Percentiles rank a stretch among this genome's conserved stretches.
Evolutionary conservation across 1,140 invertebrate genomes (phyloP).

Genomic region (Hormaphis cornu): DNA sequence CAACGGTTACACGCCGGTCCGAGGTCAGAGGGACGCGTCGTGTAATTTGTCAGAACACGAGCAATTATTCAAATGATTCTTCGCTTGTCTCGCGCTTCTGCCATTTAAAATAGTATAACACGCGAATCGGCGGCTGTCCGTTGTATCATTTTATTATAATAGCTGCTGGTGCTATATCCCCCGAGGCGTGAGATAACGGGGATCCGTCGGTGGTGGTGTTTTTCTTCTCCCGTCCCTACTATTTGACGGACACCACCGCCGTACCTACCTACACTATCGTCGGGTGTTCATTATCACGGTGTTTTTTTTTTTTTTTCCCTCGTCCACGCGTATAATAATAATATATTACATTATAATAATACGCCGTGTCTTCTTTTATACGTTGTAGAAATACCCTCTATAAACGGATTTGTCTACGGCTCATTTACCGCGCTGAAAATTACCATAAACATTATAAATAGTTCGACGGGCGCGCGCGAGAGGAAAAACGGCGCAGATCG

Average conservation of each 20-base stretch:
- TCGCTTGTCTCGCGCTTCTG: no score
- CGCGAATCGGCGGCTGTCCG: neutral
- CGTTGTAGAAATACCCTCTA: neutral
- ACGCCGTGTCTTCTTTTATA: neutral
- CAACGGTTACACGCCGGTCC: slow-evolving; percentile 15
- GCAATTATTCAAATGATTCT: slow-evolving; percentile 31
- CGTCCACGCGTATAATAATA: no score
- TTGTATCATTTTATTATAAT: no score
- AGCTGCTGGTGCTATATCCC: no score
- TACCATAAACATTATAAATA: no score
- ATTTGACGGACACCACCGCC: no score
- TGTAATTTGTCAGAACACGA: slow-evolving; percentile 31
- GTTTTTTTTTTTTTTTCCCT: neutral
- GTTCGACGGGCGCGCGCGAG: neutral
- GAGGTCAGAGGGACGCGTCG: slow-evolving; percentile 28
- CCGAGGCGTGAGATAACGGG: slow-evolving; percentile 16
- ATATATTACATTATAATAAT: no score
- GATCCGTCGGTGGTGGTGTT: slow-evolving; percentile 5
- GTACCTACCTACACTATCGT: slow-evolving; percentile 4
- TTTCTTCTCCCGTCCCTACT: no score
- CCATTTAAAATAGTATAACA: no score
- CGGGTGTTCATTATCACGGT: neutral
- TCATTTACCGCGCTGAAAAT: slow-evolving; percentile 22
- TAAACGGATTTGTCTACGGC: slow-evolving; percentile 21
- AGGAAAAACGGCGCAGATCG: neutral